These are phyloP conservation scores for Chymomyza fuscimana DNA, from an alignment of 2,888 invertebrate genomes.

Conservation along the genomic window DNA sequence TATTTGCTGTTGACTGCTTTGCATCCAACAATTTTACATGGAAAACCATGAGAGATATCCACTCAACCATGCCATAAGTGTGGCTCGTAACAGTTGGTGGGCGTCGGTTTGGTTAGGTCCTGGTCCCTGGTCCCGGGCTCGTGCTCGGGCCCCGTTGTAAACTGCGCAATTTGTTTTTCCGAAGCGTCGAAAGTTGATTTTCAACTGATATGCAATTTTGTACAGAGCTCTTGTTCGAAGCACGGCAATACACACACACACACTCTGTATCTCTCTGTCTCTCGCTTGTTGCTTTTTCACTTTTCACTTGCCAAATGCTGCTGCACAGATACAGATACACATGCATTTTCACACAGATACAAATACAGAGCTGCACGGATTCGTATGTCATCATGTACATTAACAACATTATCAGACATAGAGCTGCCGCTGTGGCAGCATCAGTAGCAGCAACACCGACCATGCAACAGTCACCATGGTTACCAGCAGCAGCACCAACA, in stretches of 20 bases:
- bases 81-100: neutral
- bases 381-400: conserved; percentile 31
- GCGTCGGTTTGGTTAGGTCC: neutral
- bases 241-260: conserved; percentile 1
- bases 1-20: neutral
- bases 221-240: neutral
- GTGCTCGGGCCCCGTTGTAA: conserved; percentile 15
- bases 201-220: conserved; percentile 54
- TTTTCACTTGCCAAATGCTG: conserved; percentile 6
- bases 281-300: neutral
- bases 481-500: neutral
- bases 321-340: conserved; percentile 9
- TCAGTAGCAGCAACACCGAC: neutral
- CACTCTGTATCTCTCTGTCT: neutral
- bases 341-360: conserved; percentile 6
- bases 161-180: conserved; percentile 62
- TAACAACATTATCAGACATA: conserved; percentile 28
- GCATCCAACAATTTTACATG: neutral
- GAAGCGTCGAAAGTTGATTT: conserved; percentile 50
- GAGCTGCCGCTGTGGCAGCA: neutral
- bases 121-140: neutral
- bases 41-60: neutral
- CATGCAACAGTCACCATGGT: neutral
- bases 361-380: neutral
- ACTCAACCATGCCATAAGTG: neutral